Evolutionary conservation across 2,888 invertebrate genomes (phyloP).

Genomic region (Pasiphila rectangulata): DNA sequence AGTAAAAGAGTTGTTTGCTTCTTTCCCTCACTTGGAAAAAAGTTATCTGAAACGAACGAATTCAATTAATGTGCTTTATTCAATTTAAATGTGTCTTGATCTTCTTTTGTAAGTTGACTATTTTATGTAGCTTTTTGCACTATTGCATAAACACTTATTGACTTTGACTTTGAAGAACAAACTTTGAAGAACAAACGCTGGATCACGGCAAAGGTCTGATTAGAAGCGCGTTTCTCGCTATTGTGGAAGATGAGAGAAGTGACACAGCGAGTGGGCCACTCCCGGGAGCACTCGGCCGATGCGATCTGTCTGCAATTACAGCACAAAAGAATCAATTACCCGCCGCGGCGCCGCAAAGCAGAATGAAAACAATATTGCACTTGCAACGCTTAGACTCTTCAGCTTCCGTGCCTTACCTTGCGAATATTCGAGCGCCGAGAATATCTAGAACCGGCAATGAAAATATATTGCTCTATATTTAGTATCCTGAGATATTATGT

Average conservation of each 20-base stretch:
- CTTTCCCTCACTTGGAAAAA: too few species aligned
- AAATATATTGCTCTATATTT: neutral
- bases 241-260: neutral
- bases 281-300: constrained; percentile 34
- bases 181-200: too few species aligned
- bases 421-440: constrained; percentile 34
- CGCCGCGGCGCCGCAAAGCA: constrained; percentile 46
- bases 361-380: constrained; percentile 68
- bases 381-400: constrained; percentile 63
- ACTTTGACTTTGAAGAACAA: too few species aligned
- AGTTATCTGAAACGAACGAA: too few species aligned
- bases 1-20: too few species aligned
- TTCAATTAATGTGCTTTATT: too few species aligned
- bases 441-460: constrained; percentile 36
- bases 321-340: constrained; percentile 77
- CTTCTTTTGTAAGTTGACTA: too few species aligned
- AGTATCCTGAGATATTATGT: too few species aligned
- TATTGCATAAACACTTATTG: too few species aligned
- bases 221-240: neutral
- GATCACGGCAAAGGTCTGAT: too few species aligned
- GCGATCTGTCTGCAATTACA: constrained; percentile 65
- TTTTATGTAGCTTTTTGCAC: too few species aligned
- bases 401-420: constrained; percentile 57
- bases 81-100: too few species aligned
- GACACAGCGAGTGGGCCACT: neutral